Conservation (phyloP, 1,140 invertebrate genomes). For the Teleogryllus occipitalis region DNA sequence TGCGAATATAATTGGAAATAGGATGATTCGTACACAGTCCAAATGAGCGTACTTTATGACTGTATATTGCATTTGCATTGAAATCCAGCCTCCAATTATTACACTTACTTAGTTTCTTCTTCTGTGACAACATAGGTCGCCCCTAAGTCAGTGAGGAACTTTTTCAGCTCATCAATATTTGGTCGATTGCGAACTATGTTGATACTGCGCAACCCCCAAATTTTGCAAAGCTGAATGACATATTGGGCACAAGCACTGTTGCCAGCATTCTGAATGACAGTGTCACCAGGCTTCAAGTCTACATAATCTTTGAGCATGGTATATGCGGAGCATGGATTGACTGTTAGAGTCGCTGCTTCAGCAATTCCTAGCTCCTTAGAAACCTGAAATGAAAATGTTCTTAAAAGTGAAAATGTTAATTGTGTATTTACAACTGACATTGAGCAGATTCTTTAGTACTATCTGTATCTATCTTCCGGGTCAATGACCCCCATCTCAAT, state of each 20-base stretch:
- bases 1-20: too few relatives aligned
- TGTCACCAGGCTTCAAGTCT: constrained; percentile 66
- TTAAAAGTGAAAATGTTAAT: too few relatives aligned
- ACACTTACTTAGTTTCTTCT: constrained; percentile 56
- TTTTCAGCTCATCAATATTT: constrained; percentile 62
- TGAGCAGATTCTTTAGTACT: too few relatives aligned
- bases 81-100: too few relatives aligned
- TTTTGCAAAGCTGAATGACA: constrained; percentile 82
- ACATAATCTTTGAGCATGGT: constrained; percentile 92
- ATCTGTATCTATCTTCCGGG: too few relatives aligned
- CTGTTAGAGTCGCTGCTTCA: constrained; percentile 78
- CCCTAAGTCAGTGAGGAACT: constrained; percentile 62
- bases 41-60: too few relatives aligned
- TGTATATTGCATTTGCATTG: too few relatives aligned
- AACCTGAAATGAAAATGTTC: constrained; percentile 34
- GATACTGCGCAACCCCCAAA: constrained; percentile 67
- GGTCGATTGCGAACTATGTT: constrained; percentile 81
- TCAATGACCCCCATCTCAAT: too few relatives aligned
- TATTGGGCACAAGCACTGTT: constrained; percentile 95
- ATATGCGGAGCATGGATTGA: constrained; percentile 96
- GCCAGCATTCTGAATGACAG: constrained; percentile 91
- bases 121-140: constrained; percentile 85
- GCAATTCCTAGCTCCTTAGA: constrained; percentile 57
- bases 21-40: too few relatives aligned
- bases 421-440: too few relatives aligned